Evolutionary conservation across 2,113 vertebrate species (phyloP), one percentile per base, ranked within the genome.

Genomic region (Panthera tigris): DNA sequence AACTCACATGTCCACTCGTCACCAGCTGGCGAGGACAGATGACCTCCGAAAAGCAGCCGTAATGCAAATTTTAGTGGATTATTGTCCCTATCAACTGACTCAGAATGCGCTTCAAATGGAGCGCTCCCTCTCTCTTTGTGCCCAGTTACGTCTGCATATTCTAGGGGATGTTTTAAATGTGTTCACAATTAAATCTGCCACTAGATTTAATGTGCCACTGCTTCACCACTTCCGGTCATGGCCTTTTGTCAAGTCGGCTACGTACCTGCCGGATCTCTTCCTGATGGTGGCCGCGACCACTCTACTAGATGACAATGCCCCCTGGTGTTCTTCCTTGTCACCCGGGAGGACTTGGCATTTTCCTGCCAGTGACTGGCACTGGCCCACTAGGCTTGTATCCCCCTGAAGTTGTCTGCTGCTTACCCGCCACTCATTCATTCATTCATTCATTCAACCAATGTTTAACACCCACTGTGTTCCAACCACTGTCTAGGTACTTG

Each of bases 41-140:
- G 76, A 81, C 33, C 66, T 81, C 33, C 55, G 50, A 76, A 96
- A 84, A 89, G 45, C 33, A 97, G 87, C 1, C 39, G 27, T 80
- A 68, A 94, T 94, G 89, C 82, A 94, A 31, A 71, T 48, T 48
- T 31, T 65, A 81, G 25, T 78, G 7, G 12, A 48, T 39, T 81
- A 19, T 36, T 78, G 2, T 57, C 7, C 39, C 21, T 69, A 29
- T 23, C 13, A 36, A 31, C 9, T 73, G 55, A 91, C 5, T 71
- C 7, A 71, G 36, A 5, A 79, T 91, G 84, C 36, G 19, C 9
- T 7, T 29, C 6, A 23, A 8, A 66, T 2, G 9, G 33, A 83
- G 79, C 63, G 9, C 3, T 36, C 57, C 55, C 15, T 95, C 10
- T 83, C 4, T 74, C 41, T 71, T 36, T 50, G 36, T 21, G 81